Conservation (phyloP, 2,888 invertebrate species). For the Diarsia mendica region DNA sequence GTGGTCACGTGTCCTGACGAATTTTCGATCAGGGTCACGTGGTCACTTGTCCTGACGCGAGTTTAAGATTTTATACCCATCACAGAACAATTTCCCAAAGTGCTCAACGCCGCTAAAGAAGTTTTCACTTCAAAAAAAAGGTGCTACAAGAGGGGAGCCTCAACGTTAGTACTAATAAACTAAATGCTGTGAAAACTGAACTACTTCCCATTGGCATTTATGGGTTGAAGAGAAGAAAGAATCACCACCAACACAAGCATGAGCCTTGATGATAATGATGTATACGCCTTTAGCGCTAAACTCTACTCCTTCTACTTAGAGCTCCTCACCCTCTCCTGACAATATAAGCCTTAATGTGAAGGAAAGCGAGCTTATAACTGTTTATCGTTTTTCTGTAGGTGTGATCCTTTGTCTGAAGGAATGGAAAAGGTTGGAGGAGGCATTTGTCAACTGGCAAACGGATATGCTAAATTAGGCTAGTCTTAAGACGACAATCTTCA, state of each 20-base stretch:
- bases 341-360: slow-evolving; percentile 26
- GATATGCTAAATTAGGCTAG: neutral
- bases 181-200: neutral
- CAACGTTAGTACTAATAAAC: no score
- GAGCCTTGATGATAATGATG: no score
- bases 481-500: neutral
- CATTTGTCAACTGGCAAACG: neutral
- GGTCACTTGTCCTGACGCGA: no score
- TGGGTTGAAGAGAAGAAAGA: neutral
- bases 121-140: no score
- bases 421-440: neutral
- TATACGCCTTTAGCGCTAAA: neutral
- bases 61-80: no score
- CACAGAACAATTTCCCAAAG: no score
- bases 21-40: no score
- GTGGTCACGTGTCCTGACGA: no score
- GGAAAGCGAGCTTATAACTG: slow-evolving; percentile 21
- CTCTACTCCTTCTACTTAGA: neutral
- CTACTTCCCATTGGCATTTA: neutral
- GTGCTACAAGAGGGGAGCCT: no score
- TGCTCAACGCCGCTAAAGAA: no score
- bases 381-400: neutral
- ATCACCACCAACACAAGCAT: neutral
- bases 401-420: neutral
- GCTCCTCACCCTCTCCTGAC: slow-evolving; percentile 8